These are phyloP conservation scores for Hydrocynus forskahlii DNA, from an alignment of 2,797 vertebrate genomes.

Conservation along the genomic window DNA sequence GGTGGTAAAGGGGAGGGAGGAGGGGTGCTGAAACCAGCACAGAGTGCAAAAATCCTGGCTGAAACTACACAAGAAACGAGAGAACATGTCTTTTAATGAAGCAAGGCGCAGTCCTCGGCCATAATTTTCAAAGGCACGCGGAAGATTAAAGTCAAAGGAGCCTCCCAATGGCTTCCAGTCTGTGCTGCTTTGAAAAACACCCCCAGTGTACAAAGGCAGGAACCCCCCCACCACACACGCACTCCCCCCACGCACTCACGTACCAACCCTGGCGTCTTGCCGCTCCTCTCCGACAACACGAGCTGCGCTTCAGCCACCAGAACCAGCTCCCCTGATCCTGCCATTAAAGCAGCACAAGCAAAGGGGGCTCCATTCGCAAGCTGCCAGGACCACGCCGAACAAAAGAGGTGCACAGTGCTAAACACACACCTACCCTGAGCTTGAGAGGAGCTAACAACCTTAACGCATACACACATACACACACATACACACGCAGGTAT, in stretches of 20 bases:
- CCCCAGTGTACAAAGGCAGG: slow-evolving; percentile 81
- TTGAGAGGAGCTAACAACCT: slow-evolving; percentile 82
- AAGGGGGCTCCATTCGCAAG: slow-evolving; percentile 67
- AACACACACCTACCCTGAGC: slow-evolving; percentile 73
- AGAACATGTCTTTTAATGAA: slow-evolving; percentile 88
- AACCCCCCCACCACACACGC: slow-evolving; percentile 66
- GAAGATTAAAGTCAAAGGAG: slow-evolving; percentile 89
- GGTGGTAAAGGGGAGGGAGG: slow-evolving; percentile 59
- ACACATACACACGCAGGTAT: too few relatives aligned
- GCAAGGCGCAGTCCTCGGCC: slow-evolving; percentile 83
- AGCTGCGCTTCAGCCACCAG: slow-evolving; percentile 84
- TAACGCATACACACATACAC: slow-evolving; percentile 57
- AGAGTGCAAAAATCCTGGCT: slow-evolving; percentile 79
- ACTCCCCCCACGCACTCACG: slow-evolving; percentile 70
- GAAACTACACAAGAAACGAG: slow-evolving; percentile 82
- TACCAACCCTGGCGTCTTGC: slow-evolving; percentile 69
- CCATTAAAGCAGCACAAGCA: slow-evolving; percentile 80
- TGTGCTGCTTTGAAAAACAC: slow-evolving; percentile 86
- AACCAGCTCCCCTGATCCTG: slow-evolving; percentile 78
- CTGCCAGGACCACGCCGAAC: slow-evolving; percentile 74
- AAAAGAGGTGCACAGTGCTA: slow-evolving; percentile 72
- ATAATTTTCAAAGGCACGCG: slow-evolving; percentile 85
- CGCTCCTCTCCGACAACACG: slow-evolving; percentile 76
- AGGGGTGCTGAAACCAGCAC: slow-evolving; percentile 76
- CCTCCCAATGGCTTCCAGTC: slow-evolving; percentile 86